These are phyloP conservation scores for Rhopalosiphum padi DNA, from an alignment of 1,140 invertebrate genomes.

Conservation along the genomic window DNA sequence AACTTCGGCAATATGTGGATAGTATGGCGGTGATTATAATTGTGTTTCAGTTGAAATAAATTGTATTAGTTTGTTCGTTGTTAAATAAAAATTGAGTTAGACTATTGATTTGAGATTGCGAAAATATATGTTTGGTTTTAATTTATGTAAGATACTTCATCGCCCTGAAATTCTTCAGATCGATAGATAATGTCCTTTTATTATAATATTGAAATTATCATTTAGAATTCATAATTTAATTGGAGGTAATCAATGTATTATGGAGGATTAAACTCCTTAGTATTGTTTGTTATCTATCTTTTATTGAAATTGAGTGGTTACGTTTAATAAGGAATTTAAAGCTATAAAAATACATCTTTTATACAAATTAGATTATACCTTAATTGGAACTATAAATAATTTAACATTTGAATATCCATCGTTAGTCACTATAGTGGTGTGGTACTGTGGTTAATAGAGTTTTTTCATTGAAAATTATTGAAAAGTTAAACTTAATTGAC, in stretches of 20 bases:
- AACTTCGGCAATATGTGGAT: not conserved
- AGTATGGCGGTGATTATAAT: not conserved
- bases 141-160: not conserved
- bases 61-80: not conserved
- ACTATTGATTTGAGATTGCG: not conserved
- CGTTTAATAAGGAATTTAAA: not conserved
- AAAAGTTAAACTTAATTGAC: not conserved
- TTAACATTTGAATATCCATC: not conserved
- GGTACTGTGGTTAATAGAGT: not conserved
- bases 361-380: not conserved
- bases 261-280: not conserved
- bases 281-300: not conserved
- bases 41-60: not conserved
- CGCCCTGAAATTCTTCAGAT: not conserved
- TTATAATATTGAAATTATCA: not conserved
- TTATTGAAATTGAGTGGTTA: not conserved
- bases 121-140: not conserved
- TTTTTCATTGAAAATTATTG: not conserved
- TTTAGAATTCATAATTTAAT: not conserved
- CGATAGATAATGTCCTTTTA: not conserved
- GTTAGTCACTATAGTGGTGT: not conserved
- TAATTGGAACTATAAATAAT: not conserved
- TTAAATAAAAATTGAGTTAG: not conserved
- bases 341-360: not conserved
- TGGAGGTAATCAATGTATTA: conserved; percentile 1